Percentiles rank a stretch among this genome's conserved stretches.
Evolutionary conservation across 2,888 invertebrate genomes (phyloP).

Genomic region (Perizoma flavofasciatum): DNA sequence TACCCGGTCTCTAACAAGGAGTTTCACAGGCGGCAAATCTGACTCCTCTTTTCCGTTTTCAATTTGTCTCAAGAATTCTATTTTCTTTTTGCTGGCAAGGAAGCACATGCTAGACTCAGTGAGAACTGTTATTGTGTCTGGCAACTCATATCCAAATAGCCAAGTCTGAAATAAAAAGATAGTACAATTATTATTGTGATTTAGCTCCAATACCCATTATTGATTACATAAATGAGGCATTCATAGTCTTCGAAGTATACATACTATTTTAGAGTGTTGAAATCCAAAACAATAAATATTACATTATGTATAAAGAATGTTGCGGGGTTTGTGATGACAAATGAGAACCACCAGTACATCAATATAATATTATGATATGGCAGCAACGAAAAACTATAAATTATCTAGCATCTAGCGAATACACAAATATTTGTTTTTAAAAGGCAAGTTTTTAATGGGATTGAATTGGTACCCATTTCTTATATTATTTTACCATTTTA

Average conservation of each 20-base stretch:
- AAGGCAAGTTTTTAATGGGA: neutral
- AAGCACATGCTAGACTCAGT: conserved; percentile 94
- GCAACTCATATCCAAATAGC: conserved; percentile 98
- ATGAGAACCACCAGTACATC: no score
- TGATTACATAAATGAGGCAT: no score
- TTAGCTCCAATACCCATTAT: no score
- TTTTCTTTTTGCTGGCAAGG: conserved; percentile 98
- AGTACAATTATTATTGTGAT: neutral
- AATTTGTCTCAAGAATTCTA: conserved; percentile 96
- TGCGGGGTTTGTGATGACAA: no score
- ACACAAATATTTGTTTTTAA: neutral
- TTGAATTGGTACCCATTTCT: neutral
- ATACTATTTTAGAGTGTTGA: no score
- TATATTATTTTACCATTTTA: neutral
- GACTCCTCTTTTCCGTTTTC: conserved; percentile 92
- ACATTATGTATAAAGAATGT: no score
- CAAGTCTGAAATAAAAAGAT: conserved; percentile 87
- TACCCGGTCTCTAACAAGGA: conserved; percentile 95
- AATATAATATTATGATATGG: no score
- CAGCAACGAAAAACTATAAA: neutral
- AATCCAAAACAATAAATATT: no score
- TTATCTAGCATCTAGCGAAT: neutral
- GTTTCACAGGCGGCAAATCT: conserved; percentile 92
- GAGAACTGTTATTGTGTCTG: conserved; percentile 97
- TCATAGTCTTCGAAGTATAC: no score